These are phyloP conservation scores for Norana najaformis DNA, from an alignment of 2,888 invertebrate genomes.

Conservation along the genomic window DNA sequence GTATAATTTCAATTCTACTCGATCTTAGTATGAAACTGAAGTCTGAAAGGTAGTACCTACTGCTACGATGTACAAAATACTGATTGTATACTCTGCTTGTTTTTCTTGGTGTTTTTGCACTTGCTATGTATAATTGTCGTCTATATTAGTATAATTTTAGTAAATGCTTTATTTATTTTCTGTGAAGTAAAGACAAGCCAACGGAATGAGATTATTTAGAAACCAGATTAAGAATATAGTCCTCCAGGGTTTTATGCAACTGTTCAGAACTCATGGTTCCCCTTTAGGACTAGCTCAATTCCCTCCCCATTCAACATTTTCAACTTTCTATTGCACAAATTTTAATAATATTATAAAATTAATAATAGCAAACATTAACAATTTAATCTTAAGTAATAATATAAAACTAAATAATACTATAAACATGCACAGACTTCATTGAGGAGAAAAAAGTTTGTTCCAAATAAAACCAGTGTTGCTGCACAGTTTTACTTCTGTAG, in stretches of 20 bases:
- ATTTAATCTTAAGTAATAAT: background rate
- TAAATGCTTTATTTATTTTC: background rate
- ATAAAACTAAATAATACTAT: no score
- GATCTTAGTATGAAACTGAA: background rate
- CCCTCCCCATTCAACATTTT: background rate
- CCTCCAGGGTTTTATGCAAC: background rate
- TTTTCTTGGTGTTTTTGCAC: background rate
- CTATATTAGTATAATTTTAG: background rate
- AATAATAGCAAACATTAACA: background rate
- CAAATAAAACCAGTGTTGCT: no score
- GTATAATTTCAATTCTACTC: background rate
- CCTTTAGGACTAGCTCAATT: background rate
- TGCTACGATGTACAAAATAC: background rate
- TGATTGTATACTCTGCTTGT: background rate
- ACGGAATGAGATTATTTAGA: background rate
- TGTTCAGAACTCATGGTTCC: background rate
- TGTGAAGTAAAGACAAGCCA: background rate
- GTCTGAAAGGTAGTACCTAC: background rate
- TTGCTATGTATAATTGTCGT: background rate
- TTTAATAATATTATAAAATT: background rate
- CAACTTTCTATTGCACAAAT: background rate
- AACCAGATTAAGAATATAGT: background rate
- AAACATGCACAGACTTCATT: no score
- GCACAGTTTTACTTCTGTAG: no score
- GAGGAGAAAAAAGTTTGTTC: no score